These are phyloP conservation scores for Dicyrtoma fusca DNA, from an alignment of 2,888 invertebrate species.

Conservation along the genomic window DNA sequence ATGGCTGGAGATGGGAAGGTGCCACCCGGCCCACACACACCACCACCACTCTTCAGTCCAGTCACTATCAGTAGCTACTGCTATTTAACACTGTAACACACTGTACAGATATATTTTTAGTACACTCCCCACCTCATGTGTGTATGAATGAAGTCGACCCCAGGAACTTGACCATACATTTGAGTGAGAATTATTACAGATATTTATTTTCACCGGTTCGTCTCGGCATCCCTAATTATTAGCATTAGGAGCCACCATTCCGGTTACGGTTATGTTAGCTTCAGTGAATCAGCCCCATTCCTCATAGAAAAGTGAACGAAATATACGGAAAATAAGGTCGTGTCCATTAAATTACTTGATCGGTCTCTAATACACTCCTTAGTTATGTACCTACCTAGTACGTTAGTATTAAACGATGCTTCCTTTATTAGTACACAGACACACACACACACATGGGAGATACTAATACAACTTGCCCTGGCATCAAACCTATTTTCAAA, in stretches of 20 bases:
- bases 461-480: too few species aligned
- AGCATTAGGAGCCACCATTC: too few species aligned
- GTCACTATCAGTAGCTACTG: background rate
- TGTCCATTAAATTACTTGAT: constrained; percentile 19
- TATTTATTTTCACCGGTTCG: background rate
- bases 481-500: too few species aligned
- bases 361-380: constrained; percentile 6
- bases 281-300: too few species aligned
- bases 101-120: too few species aligned
- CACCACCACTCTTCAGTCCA: background rate
- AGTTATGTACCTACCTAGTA: too few species aligned
- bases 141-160: too few species aligned
- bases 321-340: background rate
- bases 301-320: too few species aligned
- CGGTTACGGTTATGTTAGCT: too few species aligned
- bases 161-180: background rate
- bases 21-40: background rate
- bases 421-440: background rate
- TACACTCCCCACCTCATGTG: too few species aligned
- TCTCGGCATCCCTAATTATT: background rate
- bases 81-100: background rate
- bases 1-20: background rate
- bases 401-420: too few species aligned
- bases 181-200: background rate
- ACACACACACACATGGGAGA: too few species aligned